Conservation (phyloP, 64 coral and sea anemone species). For the Porites lutea region DNA sequence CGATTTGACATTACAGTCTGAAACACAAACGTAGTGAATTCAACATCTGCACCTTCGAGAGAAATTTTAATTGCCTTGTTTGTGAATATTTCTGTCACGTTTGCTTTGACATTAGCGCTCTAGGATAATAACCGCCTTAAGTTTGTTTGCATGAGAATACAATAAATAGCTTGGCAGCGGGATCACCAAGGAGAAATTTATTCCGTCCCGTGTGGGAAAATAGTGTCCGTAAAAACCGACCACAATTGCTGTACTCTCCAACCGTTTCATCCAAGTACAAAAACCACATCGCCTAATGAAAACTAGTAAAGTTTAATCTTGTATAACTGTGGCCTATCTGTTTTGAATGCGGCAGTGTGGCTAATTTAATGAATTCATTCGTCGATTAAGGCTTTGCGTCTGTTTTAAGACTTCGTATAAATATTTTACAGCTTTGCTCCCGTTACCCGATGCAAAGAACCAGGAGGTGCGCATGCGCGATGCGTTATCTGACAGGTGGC, state of each 20-base stretch:
- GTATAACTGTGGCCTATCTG: background rate
- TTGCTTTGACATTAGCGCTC: constrained; percentile 15
- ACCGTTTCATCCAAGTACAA: background rate
- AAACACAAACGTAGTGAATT: background rate
- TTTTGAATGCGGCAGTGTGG: background rate
- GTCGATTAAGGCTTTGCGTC: constrained; percentile 30
- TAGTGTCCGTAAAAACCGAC: too few relatives aligned
- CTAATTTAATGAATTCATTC: constrained; percentile 4
- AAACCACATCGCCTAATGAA: background rate
- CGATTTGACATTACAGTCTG: background rate
- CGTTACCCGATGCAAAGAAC: constrained; percentile 16
- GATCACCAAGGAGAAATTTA: background rate
- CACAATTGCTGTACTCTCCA: too few relatives aligned
- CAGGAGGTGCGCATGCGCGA: constrained; percentile 22
- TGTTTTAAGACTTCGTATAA: constrained; percentile 5
- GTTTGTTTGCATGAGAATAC: constrained; percentile 31
- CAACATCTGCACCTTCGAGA: constrained; percentile 19
- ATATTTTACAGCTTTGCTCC: constrained; percentile 4
- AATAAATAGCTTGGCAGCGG: background rate
- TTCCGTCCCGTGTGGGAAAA: too few relatives aligned
- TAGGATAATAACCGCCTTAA: background rate
- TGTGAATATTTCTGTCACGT: constrained; percentile 2
- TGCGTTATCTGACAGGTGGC: constrained; percentile 28
- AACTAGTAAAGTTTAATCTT: background rate
- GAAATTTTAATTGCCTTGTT: constrained; percentile 4